A percentile compares a stretch with the other conserved stretches of the same genome.
phyloP scores from a whole-genome alignment of 2,113 vertebrate genomes.

The Sciurus niger region DNA sequence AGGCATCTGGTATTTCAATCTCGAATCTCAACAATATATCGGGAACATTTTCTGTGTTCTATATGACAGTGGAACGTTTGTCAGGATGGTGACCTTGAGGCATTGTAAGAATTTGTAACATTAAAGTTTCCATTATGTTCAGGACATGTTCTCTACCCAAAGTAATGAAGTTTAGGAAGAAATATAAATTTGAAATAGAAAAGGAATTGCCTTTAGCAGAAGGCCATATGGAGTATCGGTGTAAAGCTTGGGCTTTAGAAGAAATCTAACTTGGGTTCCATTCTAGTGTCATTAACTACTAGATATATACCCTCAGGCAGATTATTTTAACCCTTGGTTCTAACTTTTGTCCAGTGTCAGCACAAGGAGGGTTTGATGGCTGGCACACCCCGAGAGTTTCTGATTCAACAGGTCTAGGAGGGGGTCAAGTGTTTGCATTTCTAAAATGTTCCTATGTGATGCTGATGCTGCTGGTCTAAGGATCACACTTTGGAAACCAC shows the following conservation, averaged over 20 bases:
- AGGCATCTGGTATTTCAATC: constrained; percentile 37
- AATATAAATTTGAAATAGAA: constrained; percentile 14
- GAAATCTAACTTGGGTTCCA: not conserved
- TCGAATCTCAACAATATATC: constrained; percentile 20
- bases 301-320: not conserved
- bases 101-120: constrained; percentile 22
- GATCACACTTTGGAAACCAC: not conserved
- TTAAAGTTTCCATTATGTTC: constrained; percentile 44
- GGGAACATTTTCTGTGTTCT: constrained; percentile 62
- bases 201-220: not conserved
- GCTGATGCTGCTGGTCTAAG: not conserved
- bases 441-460: not conserved
- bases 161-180: constrained; percentile 38
- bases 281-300: not conserved
- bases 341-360: not conserved
- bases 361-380: not conserved
- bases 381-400: not conserved
- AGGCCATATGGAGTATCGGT: not conserved
- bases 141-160: not conserved
- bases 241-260: not conserved
- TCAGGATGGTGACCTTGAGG: constrained; percentile 70
- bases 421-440: not conserved
- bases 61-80: constrained; percentile 46
- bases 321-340: not conserved
- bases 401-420: not conserved